A percentile compares a stretch with the other conserved stretches of the same genome.
Evolutionary conservation across 1,140 invertebrate species (phyloP).

Genomic region (Oreohelix idahoensis): DNA sequence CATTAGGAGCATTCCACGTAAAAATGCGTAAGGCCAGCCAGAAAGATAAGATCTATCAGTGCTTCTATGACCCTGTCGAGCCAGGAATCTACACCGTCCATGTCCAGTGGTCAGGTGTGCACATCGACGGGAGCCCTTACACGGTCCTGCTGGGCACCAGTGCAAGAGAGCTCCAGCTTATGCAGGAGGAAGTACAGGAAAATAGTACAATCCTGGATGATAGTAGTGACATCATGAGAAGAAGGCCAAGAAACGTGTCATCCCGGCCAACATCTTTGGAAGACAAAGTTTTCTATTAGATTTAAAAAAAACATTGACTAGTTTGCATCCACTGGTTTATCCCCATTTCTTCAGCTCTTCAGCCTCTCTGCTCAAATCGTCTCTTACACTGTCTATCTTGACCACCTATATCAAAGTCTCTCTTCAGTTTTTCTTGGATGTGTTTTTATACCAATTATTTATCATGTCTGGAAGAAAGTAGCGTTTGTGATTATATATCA

Average conservation of each 20-base stretch:
- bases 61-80: slow-evolving; percentile 97
- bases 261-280: neutral
- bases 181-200: slow-evolving; percentile 27
- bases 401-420: too few relatives aligned
- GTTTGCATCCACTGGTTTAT: too few relatives aligned
- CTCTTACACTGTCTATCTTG: too few relatives aligned
- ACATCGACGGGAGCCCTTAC: slow-evolving; percentile 75
- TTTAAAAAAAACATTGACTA: too few relatives aligned
- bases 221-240: neutral
- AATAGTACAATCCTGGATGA: neutral
- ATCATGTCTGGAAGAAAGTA: too few relatives aligned
- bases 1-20: slow-evolving; percentile 59
- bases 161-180: slow-evolving; percentile 74
- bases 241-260: neutral
- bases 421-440: too few relatives aligned
- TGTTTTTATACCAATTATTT: too few relatives aligned
- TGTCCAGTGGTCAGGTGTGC: slow-evolving; percentile 96
- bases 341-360: too few relatives aligned
- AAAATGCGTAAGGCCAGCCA: slow-evolving; percentile 85
- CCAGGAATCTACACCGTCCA: slow-evolving; percentile 97
- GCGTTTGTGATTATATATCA: too few relatives aligned
- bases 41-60: slow-evolving; percentile 96
- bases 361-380: too few relatives aligned
- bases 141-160: slow-evolving; percentile 50
- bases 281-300: neutral